phyloP scores from a whole-genome alignment of 2,113 vertebrate genomes.

The Fregata magnificens region DNA sequence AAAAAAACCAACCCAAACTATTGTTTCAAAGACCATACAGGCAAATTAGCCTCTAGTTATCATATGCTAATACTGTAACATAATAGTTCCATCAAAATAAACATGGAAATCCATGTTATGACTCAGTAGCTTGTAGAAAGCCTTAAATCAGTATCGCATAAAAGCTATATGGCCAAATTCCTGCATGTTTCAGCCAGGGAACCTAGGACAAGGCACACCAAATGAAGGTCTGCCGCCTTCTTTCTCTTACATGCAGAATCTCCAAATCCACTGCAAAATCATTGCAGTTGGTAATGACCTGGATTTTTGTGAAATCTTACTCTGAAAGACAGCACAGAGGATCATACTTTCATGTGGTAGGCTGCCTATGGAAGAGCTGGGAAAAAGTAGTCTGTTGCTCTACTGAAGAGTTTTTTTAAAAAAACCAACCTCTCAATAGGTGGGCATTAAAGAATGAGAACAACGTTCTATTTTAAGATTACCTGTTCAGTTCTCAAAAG shows the following conservation, averaged over 20 bases:
- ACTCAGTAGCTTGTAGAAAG: background rate
- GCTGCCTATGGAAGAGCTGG: background rate
- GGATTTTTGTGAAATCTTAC: background rate
- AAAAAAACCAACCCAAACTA: background rate
- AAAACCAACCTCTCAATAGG: background rate
- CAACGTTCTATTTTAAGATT: constrained; percentile 1
- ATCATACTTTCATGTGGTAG: background rate
- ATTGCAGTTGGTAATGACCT: background rate
- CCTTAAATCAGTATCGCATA: background rate
- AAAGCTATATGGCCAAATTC: background rate
- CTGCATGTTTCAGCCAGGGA: background rate
- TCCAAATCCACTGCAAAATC: background rate
- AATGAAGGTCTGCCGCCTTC: background rate
- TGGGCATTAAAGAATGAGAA: background rate
- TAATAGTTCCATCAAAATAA: background rate
- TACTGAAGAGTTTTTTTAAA: background rate
- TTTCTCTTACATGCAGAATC: background rate
- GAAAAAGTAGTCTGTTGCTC: background rate
- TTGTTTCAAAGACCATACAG: background rate
- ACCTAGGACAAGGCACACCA: background rate
- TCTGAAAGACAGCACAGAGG: background rate
- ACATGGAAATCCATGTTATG: background rate
- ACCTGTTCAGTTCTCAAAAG: background rate
- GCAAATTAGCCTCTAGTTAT: background rate
- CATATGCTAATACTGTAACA: background rate